phyloP scores from a whole-genome alignment of 1,140 invertebrate species.

The Drosophila persimilis region DNA sequence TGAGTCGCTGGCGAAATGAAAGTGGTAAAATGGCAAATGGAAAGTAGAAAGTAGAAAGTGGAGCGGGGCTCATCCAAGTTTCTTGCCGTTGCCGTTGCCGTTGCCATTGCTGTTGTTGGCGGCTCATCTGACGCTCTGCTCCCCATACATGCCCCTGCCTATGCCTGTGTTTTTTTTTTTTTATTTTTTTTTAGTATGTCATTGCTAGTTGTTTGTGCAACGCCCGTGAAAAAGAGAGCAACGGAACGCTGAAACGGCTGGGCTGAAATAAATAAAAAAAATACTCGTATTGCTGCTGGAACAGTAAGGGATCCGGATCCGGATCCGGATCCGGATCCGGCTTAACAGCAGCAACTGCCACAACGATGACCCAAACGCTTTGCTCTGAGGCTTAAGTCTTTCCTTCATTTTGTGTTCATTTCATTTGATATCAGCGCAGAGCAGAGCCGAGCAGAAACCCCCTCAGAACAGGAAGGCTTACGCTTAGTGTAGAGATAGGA shows the following conservation, averaged over 20 bases:
- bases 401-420: too few relatives aligned
- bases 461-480: too few relatives aligned
- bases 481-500: too few relatives aligned
- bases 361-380: too few relatives aligned
- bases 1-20: slow-evolving; percentile 24
- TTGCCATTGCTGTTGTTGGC: too few relatives aligned
- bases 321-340: not conserved
- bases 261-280: slow-evolving; percentile 13
- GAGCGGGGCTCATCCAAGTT: slow-evolving; percentile 17
- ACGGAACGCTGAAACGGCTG: not conserved
- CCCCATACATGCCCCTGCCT: not conserved
- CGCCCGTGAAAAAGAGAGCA: slow-evolving; percentile 44
- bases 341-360: slow-evolving; percentile 6
- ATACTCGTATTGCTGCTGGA: slow-evolving; percentile 5
- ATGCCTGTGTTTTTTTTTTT: not conserved
- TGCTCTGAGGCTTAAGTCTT: too few relatives aligned
- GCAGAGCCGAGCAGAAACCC: too few relatives aligned
- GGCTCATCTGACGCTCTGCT: slow-evolving; percentile 31
- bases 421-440: too few relatives aligned
- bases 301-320: too few relatives aligned
- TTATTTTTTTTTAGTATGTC: slow-evolving; percentile 34
- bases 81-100: too few relatives aligned
- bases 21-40: slow-evolving; percentile 15
- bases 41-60: slow-evolving; percentile 26
- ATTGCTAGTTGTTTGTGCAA: slow-evolving; percentile 44